Percentiles rank a stretch among this genome's conserved stretches.
phyloP scores from a whole-genome alignment of 1,140 invertebrate genomes.

The Telenomus remus region DNA sequence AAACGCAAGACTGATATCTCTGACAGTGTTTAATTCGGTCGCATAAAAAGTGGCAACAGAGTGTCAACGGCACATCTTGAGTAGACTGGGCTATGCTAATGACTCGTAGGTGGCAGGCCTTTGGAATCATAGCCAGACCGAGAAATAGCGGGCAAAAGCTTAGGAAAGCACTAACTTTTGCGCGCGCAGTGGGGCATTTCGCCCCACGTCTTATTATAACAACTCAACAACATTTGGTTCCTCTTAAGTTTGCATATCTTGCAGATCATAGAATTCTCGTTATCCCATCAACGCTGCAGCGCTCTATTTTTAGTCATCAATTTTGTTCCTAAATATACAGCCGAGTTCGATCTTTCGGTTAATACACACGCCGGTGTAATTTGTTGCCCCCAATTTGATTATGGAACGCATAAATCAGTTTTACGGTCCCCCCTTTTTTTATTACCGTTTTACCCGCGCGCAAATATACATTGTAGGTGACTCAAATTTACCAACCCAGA shows the following conservation, averaged over 20 bases:
- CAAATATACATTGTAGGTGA: constrained; percentile 46
- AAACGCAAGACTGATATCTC: constrained; percentile 38
- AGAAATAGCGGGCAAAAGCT: constrained; percentile 55
- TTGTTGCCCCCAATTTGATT: constrained; percentile 38
- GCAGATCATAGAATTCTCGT: constrained; percentile 55
- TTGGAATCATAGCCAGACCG: constrained; percentile 68
- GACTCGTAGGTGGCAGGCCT: constrained; percentile 73
- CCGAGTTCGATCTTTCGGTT: neutral
- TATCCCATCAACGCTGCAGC: constrained; percentile 44
- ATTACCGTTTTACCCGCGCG: neutral
- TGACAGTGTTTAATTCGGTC: constrained; percentile 47
- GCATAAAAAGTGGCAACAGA: constrained; percentile 49
- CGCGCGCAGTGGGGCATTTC: constrained; percentile 73
- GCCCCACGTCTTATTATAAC: constrained; percentile 74
- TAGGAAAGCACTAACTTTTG: constrained; percentile 60
- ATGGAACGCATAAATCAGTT: constrained; percentile 56
- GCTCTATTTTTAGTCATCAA: constrained; percentile 48
- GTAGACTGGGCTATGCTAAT: constrained; percentile 70
- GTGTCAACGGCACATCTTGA: constrained; percentile 47
- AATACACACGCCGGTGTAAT: too few species aligned
- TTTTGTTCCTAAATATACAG: constrained; percentile 47
- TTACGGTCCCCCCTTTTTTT: constrained; percentile 48
- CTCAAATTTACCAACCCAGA: constrained; percentile 47
- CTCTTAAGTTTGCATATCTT: constrained; percentile 57
- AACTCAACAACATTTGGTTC: constrained; percentile 57